These are phyloP conservation scores for Rhinophrynus dorsalis DNA, from an alignment of 2,797 vertebrate genomes.

Conservation along the genomic window DNA sequence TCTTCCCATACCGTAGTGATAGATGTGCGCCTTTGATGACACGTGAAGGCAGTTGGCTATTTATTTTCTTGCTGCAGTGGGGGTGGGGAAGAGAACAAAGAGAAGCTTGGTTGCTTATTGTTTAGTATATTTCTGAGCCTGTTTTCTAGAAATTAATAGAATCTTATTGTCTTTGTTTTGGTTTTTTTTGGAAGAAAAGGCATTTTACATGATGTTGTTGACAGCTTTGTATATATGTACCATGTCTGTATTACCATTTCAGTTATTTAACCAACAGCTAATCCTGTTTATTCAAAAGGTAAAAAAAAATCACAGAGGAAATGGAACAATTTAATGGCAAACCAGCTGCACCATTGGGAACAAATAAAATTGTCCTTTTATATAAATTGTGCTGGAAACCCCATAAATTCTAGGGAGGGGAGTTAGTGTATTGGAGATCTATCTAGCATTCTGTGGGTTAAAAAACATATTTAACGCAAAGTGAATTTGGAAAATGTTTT, in stretches of 20 bases:
- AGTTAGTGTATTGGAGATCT: too few relatives aligned
- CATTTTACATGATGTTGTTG: slow-evolving; percentile 1
- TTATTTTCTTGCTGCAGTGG: slow-evolving; percentile 48
- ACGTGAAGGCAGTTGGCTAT: slow-evolving; percentile 48
- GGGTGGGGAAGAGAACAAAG: slow-evolving; percentile 43
- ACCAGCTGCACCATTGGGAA: too few relatives aligned
- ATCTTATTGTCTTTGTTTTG: not conserved
- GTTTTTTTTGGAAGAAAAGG: not conserved
- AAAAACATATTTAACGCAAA: too few relatives aligned
- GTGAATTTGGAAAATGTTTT: too few relatives aligned
- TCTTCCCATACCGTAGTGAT: slow-evolving; percentile 52
- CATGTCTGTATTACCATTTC: not conserved
- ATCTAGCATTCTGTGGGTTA: too few relatives aligned
- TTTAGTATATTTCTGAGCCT: slow-evolving; percentile 39
- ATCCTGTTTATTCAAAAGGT: slow-evolving; percentile 4
- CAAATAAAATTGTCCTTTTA: too few relatives aligned
- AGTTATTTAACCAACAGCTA: not conserved
- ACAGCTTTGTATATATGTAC: not conserved
- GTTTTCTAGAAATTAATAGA: not conserved
- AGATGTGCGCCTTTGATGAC: slow-evolving; percentile 58
- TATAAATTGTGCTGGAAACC: too few relatives aligned
- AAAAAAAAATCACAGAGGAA: too few relatives aligned
- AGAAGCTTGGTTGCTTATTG: slow-evolving; percentile 31
- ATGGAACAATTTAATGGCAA: too few relatives aligned
- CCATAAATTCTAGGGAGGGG: too few relatives aligned